These are phyloP conservation scores for Frankliniella fusca DNA, from an alignment of 2,888 invertebrate genomes.

Conservation along the genomic window DNA sequence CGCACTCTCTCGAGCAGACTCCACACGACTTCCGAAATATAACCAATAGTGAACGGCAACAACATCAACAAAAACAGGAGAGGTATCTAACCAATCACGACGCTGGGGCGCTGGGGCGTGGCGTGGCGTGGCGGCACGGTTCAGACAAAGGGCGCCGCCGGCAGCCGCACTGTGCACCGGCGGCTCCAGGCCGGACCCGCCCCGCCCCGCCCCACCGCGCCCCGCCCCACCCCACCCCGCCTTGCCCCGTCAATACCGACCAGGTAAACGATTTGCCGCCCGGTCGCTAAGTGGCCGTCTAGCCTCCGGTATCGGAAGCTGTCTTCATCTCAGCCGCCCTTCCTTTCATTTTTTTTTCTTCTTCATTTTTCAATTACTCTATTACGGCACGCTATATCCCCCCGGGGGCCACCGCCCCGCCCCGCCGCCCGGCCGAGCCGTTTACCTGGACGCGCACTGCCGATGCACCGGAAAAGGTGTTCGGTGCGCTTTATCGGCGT, in stretches of 20 bases:
- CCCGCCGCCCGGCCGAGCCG: no score
- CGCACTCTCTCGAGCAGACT: no score
- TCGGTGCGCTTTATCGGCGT: no score
- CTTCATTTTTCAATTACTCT: slow-evolving; percentile 9
- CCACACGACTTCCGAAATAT: neutral
- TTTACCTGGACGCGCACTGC: no score
- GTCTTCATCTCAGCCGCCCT: neutral
- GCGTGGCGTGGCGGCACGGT: neutral
- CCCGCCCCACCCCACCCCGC: no score
- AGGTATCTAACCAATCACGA: no score
- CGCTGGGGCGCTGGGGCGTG: no score
- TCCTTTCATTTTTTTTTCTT: neutral
- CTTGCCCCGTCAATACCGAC: neutral
- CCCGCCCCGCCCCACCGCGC: no score
- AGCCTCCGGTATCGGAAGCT: neutral
- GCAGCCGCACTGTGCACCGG: no score
- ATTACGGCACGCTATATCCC: slow-evolving; percentile 8
- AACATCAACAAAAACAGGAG: neutral
- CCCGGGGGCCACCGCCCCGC: neutral
- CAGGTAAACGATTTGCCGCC: slow-evolving; percentile 4
- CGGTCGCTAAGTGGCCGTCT: slow-evolving; percentile 13
- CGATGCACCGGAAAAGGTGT: no score
- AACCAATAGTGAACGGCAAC: neutral
- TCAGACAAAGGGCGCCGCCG: neutral
- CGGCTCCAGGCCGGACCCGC: neutral